phyloP scores from a whole-genome alignment of 2,113 vertebrate species.

The Corynorhinus townsendii region DNA sequence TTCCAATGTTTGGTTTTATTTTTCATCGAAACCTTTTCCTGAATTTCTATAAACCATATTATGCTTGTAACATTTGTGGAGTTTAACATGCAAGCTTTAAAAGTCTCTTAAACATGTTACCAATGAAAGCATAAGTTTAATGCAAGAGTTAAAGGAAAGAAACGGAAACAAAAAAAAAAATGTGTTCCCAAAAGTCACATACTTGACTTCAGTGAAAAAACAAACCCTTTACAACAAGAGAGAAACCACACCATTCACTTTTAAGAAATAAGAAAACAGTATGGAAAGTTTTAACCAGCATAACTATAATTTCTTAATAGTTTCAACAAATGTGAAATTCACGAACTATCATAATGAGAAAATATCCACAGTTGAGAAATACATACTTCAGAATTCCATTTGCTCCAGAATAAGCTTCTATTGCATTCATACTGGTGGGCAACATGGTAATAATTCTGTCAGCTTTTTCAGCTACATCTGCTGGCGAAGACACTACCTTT shows the following conservation, averaged over 20 bases:
- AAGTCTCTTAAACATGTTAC: slow-evolving; percentile 47
- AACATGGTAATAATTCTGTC: slow-evolving; percentile 99
- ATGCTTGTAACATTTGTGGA: slow-evolving; percentile 25
- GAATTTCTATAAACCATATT: slow-evolving; percentile 39
- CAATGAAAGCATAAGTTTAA: slow-evolving; percentile 50
- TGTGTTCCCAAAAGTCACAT: slow-evolving; percentile 36
- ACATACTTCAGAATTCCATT: slow-evolving; percentile 96
- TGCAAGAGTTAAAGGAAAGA: slow-evolving; percentile 47
- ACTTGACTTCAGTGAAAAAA: slow-evolving; percentile 37
- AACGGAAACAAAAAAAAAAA: neutral
- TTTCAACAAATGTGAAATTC: slow-evolving; percentile 28
- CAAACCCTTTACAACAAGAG: slow-evolving; percentile 25
- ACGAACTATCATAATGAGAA: slow-evolving; percentile 41
- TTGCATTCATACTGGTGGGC: slow-evolving; percentile 92
- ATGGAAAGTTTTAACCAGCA: slow-evolving; percentile 19
- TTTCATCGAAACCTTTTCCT: slow-evolving; percentile 57
- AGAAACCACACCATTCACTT: slow-evolving; percentile 27
- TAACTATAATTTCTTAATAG: slow-evolving; percentile 8
- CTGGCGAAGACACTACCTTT: slow-evolving; percentile 94
- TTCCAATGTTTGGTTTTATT: slow-evolving; percentile 59
- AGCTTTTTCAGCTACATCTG: slow-evolving; percentile 95
- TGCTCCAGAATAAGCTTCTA: slow-evolving; percentile 92
- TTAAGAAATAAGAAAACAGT: slow-evolving; percentile 41
- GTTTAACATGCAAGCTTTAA: slow-evolving; percentile 60
- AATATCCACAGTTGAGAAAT: slow-evolving; percentile 53